phyloP scores from a whole-genome alignment of 2,888 invertebrate species.

The Tanypteryx hageni region DNA sequence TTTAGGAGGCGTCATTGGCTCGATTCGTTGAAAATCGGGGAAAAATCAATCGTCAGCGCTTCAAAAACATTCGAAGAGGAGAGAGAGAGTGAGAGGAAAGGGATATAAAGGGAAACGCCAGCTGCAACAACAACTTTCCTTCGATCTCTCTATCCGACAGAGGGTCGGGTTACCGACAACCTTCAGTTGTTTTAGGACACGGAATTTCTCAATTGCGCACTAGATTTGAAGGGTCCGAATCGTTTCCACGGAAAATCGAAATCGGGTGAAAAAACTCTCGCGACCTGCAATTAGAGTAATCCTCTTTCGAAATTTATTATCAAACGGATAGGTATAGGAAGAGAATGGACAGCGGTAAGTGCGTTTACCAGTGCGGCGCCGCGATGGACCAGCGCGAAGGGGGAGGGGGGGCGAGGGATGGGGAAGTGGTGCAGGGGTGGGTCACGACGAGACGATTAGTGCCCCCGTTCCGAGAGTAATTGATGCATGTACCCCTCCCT shows the following conservation, averaged over 20 bases:
- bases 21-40: too few species aligned
- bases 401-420: background rate
- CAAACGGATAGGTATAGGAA: background rate
- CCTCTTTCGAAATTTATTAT: background rate
- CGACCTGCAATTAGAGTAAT: background rate
- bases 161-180: background rate
- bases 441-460: background rate
- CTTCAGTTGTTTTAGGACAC: too few species aligned
- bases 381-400: background rate
- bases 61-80: too few species aligned
- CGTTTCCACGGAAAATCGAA: too few species aligned
- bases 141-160: background rate
- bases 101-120: background rate
- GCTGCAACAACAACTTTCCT: background rate
- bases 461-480: background rate
- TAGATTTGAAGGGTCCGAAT: too few species aligned
- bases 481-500: background rate
- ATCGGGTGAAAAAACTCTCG: background rate
- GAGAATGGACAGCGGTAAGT: background rate
- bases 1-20: too few species aligned
- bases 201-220: too few species aligned
- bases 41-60: too few species aligned
- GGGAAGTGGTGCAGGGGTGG: background rate
- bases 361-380: background rate
- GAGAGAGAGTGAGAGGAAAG: background rate